phyloP scores from a whole-genome alignment of 2,113 vertebrate species.

The Potamarius usumacintae region DNA sequence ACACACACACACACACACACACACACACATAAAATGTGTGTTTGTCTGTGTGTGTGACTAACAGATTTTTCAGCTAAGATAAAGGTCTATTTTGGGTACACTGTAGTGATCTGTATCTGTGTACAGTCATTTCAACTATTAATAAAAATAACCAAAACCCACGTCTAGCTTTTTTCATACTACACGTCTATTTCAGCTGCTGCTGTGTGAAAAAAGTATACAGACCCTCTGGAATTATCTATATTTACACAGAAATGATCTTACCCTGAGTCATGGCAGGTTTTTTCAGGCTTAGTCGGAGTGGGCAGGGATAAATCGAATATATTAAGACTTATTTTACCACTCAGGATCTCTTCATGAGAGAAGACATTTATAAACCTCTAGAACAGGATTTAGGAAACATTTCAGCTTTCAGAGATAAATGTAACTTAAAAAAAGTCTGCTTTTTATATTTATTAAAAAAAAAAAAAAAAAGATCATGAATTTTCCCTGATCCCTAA shows the following conservation, averaged over 20 bases:
- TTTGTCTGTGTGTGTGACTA: not conserved
- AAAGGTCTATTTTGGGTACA: not conserved
- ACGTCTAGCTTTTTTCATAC: not conserved
- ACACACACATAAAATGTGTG: too few species aligned
- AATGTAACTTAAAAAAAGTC: not conserved
- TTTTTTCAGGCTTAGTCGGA: not conserved
- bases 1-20: too few species aligned
- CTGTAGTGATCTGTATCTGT: not conserved
- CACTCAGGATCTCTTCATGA: not conserved
- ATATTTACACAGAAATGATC: not conserved
- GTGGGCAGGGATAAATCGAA: not conserved
- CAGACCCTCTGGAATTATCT: not conserved
- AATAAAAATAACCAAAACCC: not conserved
- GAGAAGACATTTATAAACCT: not conserved
- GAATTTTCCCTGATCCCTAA: not conserved
- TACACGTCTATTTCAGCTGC: not conserved
- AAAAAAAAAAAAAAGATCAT: not conserved
- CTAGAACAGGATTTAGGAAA: not conserved
- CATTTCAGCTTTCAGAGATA: not conserved
- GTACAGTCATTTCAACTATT: not conserved
- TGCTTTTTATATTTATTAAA: not conserved
- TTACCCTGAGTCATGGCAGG: not conserved
- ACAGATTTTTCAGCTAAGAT: constrained; percentile 1
- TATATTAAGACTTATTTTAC: not conserved
- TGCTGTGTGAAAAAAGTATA: not conserved